Percentiles rank a stretch among this genome's conserved stretches.
phyloP scores from a whole-genome alignment of 2,888 invertebrate genomes.

The Punctoribates punctum region DNA sequence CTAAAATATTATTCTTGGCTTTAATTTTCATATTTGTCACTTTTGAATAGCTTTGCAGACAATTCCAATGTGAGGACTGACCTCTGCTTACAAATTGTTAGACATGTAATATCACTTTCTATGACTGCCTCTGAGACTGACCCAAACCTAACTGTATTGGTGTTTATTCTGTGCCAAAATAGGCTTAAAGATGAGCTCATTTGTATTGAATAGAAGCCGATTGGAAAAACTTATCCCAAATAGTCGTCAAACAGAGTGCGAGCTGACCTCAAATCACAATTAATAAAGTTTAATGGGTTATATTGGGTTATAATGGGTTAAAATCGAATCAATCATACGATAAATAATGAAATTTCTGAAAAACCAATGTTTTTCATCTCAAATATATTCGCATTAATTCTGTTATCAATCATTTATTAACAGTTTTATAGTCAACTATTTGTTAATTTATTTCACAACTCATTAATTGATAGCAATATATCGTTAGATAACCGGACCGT shows the following conservation, averaged over 20 bases:
- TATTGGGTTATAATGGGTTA: too few relatives aligned
- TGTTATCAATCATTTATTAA: background rate
- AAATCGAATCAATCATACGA: background rate
- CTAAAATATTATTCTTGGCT: background rate
- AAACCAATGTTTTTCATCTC: too few relatives aligned
- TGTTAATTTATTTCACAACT: constrained; percentile 11
- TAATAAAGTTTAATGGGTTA: constrained; percentile 9
- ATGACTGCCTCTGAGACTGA: too few relatives aligned
- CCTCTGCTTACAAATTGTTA: background rate
- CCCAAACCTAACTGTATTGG: background rate
- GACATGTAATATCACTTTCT: too few relatives aligned
- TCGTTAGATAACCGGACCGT: background rate
- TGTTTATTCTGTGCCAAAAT: background rate
- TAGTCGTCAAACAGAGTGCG: background rate
- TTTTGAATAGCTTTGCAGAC: background rate
- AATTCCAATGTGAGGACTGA: background rate
- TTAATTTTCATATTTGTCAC: background rate
- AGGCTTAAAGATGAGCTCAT: background rate
- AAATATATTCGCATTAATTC: background rate
- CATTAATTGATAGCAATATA: too few relatives aligned
- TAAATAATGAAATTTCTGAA: background rate
- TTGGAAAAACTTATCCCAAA: background rate
- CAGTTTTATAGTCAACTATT: background rate
- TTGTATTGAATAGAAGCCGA: background rate
- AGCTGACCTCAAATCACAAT: constrained; percentile 24